A percentile compares a stretch with the other conserved stretches of the same genome.
phyloP scores from a whole-genome alignment of 1,140 invertebrate species.

The Hormaphis cornu region DNA sequence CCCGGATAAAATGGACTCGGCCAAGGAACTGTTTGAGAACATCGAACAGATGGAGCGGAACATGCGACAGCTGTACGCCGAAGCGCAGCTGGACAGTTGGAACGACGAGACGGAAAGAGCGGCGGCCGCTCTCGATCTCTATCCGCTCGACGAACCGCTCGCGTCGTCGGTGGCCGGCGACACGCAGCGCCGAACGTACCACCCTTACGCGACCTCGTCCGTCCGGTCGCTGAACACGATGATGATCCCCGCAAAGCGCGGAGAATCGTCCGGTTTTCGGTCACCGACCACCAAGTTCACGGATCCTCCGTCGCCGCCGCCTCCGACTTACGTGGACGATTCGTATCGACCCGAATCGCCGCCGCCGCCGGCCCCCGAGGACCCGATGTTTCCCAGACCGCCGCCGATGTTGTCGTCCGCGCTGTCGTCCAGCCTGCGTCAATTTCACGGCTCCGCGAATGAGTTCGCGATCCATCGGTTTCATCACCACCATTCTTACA shows the following conservation, averaged over 20 bases:
- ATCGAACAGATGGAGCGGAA: slow-evolving; percentile 46
- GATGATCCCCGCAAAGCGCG: background rate
- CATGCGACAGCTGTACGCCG: slow-evolving; percentile 56
- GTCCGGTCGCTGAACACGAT: slow-evolving; percentile 2
- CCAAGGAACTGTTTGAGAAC: slow-evolving; percentile 6
- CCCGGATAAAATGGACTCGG: slow-evolving; percentile 3
- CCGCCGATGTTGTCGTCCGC: slow-evolving; percentile 41
- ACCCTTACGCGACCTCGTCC: background rate
- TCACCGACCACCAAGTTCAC: background rate
- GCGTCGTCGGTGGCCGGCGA: background rate
- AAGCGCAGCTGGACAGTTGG: slow-evolving; percentile 59
- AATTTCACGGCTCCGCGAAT: background rate
- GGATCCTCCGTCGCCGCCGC: background rate
- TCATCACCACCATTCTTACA: background rate
- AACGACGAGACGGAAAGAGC: slow-evolving; percentile 45
- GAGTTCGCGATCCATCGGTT: background rate
- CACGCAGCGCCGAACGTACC: background rate
- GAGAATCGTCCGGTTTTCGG: background rate
- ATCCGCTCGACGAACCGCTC: slow-evolving; percentile 5
- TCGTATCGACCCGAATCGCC: slow-evolving; percentile 35
- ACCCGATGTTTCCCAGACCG: slow-evolving; percentile 34
- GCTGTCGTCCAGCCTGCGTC: slow-evolving; percentile 25
- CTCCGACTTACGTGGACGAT: background rate
- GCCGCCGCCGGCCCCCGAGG: slow-evolving; percentile 64
- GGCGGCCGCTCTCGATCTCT: slow-evolving; percentile 12